phyloP scores from a whole-genome alignment of 2,888 invertebrate species.

The Troilus luridus region DNA sequence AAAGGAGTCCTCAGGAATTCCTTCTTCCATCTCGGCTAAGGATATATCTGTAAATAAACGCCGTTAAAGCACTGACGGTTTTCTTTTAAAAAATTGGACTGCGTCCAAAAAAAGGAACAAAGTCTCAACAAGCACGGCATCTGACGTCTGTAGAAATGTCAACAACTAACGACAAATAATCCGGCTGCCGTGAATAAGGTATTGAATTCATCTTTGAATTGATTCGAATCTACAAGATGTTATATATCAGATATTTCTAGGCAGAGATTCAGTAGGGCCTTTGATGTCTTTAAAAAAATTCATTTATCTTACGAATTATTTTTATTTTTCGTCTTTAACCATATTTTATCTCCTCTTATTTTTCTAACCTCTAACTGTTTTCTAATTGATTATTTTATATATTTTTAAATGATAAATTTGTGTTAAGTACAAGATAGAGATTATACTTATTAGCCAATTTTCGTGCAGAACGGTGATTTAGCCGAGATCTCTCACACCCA shows the following conservation, averaged over 20 bases:
- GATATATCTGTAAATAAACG: slow-evolving; percentile 34
- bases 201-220: neutral
- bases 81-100: slow-evolving; percentile 11
- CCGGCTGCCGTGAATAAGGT: neutral
- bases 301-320: too few species aligned
- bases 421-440: too few species aligned
- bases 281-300: too few species aligned
- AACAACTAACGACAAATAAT: neutral
- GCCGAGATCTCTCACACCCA: too few species aligned
- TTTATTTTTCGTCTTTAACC: too few species aligned
- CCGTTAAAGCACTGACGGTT: neutral
- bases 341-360: too few species aligned
- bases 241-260: neutral
- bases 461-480: too few species aligned
- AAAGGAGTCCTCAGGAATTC: neutral
- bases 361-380: too few species aligned
- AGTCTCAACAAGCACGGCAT: neutral
- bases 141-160: neutral
- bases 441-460: too few species aligned
- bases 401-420: too few species aligned
- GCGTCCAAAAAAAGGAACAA: slow-evolving; percentile 13
- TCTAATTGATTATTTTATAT: too few species aligned
- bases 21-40: neutral
- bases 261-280: too few species aligned
- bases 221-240: neutral